Conservation (phyloP, 1,140 invertebrate species). For the Nylanderia fulva region DNA sequence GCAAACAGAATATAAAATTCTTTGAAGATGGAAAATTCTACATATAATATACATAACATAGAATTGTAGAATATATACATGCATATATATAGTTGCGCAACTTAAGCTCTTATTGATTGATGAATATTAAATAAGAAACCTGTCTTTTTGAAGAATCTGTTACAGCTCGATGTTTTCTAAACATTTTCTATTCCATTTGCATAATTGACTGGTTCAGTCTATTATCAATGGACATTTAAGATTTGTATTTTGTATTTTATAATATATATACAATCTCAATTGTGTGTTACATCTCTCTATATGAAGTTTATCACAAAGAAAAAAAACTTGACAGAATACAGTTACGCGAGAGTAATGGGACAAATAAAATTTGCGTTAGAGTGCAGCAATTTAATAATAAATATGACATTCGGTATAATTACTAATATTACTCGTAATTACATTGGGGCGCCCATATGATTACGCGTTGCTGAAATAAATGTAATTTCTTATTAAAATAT, state of each 20-base stretch:
- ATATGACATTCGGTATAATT: background rate
- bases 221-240: no score
- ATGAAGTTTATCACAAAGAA: background rate
- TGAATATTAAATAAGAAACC: background rate
- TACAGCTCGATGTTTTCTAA: background rate
- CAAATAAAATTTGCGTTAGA: background rate
- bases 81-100: background rate
- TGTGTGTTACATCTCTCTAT: no score
- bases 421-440: constrained; percentile 2
- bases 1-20: no score
- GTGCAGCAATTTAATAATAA: background rate
- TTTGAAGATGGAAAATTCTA: no score
- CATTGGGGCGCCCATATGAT: background rate
- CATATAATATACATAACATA: background rate
- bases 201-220: no score
- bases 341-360: background rate
- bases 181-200: background rate
- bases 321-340: background rate
- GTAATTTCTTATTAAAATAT: background rate
- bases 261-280: no score
- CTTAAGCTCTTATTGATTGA: background rate
- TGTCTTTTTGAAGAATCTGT: background rate
- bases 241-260: no score
- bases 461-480: background rate
- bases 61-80: background rate